These are phyloP conservation scores for Idaea straminata DNA, from an alignment of 2,888 invertebrate genomes.

Conservation along the genomic window DNA sequence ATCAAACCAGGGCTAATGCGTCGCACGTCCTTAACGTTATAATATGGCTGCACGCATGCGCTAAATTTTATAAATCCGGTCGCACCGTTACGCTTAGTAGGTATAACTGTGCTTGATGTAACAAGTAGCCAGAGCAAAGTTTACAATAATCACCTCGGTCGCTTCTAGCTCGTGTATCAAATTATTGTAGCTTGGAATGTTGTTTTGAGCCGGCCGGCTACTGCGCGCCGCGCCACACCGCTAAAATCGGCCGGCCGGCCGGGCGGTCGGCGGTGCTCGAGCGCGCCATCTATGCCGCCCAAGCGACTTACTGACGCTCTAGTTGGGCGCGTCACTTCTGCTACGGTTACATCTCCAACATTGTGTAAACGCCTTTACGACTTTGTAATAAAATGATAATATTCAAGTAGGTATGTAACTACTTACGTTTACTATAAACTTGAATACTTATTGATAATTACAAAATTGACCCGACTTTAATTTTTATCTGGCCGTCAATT, in stretches of 20 bases:
- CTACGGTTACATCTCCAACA: background rate
- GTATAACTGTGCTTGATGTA: slow-evolving; percentile 38
- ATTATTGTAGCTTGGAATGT: slow-evolving; percentile 27
- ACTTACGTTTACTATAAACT: slow-evolving; percentile 34
- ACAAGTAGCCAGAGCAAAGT: slow-evolving; percentile 43
- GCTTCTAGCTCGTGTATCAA: slow-evolving; percentile 28
- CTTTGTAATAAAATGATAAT: background rate
- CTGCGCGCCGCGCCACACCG: slow-evolving; percentile 28
- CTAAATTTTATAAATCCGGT: slow-evolving; percentile 47
- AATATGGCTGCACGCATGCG: slow-evolving; percentile 41
- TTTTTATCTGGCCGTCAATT: slow-evolving; percentile 44
- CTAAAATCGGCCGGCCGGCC: slow-evolving; percentile 16
- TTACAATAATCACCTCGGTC: slow-evolving; percentile 43
- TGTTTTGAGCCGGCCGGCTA: slow-evolving; percentile 27
- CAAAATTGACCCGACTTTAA: slow-evolving; percentile 36
- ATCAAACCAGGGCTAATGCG: slow-evolving; percentile 30
- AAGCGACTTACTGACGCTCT: background rate
- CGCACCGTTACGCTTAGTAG: slow-evolving; percentile 43
- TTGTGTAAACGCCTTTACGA: background rate
- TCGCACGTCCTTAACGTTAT: slow-evolving; percentile 36
- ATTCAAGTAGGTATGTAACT: slow-evolving; percentile 12
- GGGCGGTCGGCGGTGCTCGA: slow-evolving; percentile 12
- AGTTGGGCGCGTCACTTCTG: background rate
- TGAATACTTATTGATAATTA: slow-evolving; percentile 40
- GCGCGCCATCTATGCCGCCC: slow-evolving; percentile 23